Evolutionary conservation across 2,113 vertebrate species (phyloP).

Genomic region (Orcinus orca): DNA sequence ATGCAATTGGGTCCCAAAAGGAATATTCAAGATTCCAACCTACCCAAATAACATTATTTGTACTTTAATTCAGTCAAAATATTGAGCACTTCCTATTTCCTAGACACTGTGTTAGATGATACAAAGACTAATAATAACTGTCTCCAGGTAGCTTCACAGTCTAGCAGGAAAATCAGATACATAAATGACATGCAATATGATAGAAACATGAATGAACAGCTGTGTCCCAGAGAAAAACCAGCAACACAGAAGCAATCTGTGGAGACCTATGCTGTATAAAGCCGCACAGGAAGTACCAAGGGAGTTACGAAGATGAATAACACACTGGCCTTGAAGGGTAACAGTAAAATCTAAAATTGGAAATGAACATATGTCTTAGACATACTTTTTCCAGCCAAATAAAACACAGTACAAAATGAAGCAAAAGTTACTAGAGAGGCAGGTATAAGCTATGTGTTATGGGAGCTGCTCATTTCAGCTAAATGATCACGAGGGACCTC

Average conservation of each 20-base stretch:
- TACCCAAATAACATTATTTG: neutral
- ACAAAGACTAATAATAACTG: neutral
- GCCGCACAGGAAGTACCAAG: neutral
- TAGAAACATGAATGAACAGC: neutral
- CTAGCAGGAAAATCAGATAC: neutral
- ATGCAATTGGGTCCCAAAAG: neutral
- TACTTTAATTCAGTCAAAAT: neutral
- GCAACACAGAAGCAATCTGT: neutral
- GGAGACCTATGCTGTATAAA: neutral
- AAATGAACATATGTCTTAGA: neutral
- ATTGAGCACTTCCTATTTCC: neutral
- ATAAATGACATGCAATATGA: neutral
- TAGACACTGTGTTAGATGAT: neutral
- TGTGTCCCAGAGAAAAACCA: neutral
- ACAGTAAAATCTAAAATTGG: neutral
- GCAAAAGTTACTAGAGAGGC: neutral
- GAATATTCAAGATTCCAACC: neutral
- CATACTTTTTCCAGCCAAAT: neutral
- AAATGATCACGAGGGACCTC: neutral
- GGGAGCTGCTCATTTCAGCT: neutral
- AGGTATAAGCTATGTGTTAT: neutral
- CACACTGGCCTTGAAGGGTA: neutral
- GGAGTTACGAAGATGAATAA: neutral
- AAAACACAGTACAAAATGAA: neutral
- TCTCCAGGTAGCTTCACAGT: neutral